Evolutionary conservation across 2,113 vertebrate genomes (phyloP).

Genomic region (Puma concolor): DNA sequence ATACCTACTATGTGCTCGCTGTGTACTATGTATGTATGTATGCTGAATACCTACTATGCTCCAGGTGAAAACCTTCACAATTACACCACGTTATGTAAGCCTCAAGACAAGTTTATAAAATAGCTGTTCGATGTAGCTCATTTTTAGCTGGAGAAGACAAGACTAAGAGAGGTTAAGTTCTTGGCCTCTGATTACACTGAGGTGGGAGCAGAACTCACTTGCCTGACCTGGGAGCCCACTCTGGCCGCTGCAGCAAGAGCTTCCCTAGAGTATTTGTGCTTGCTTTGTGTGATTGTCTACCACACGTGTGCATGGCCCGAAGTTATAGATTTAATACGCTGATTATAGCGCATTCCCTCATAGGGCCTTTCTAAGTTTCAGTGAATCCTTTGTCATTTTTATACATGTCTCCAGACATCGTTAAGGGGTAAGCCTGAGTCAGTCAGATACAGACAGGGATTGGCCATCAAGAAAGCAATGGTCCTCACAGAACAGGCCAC

Average conservation of each 20-base stretch:
- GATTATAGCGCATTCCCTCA: neutral
- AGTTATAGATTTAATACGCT: neutral
- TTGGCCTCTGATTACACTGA: neutral
- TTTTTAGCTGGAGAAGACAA: neutral
- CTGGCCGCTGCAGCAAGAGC: neutral
- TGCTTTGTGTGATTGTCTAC: neutral
- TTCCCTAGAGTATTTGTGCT: neutral
- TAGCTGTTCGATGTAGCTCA: neutral
- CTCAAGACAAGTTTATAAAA: neutral
- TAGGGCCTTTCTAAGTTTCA: neutral
- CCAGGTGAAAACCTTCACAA: neutral
- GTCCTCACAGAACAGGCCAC: accelerated
- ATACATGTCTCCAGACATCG: neutral
- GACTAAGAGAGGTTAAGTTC: neutral
- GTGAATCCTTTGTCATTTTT: neutral
- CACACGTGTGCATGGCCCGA: too few relatives aligned
- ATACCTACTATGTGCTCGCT: neutral
- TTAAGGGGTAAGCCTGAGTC: neutral
- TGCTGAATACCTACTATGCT: neutral
- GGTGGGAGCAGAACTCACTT: neutral
- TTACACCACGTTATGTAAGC: neutral
- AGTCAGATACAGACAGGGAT: neutral
- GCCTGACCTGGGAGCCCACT: neutral
- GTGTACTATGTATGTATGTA: too few relatives aligned
- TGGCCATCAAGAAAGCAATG: neutral